A percentile compares a stretch with the other conserved stretches of the same genome.
Conservation (phyloP, 1,140 invertebrate genomes). For the Sitodiplosis mosellana region DNA sequence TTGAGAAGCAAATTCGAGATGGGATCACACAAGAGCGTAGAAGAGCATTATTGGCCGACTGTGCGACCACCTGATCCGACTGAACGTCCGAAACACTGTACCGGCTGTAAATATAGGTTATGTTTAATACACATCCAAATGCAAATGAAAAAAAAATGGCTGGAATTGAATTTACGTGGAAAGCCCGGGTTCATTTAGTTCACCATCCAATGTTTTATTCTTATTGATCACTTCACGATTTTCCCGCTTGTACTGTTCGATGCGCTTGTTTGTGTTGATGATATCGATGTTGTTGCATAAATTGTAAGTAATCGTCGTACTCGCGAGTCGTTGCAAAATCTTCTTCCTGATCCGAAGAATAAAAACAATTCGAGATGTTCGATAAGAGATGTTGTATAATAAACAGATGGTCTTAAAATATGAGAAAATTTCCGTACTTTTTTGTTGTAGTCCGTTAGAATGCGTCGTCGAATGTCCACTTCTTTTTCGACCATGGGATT, state of each 20-base stretch:
- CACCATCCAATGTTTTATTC: too few relatives aligned
- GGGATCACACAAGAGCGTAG: constrained; percentile 53
- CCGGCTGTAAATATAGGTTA: constrained; percentile 24
- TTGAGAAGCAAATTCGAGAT: constrained; percentile 68
- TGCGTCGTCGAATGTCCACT: constrained; percentile 79
- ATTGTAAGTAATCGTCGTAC: constrained; percentile 93
- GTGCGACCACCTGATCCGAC: constrained; percentile 47
- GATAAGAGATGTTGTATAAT: too few relatives aligned
- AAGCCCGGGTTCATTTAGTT: too few relatives aligned
- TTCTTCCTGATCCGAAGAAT: constrained; percentile 48
- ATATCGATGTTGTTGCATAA: constrained; percentile 81
- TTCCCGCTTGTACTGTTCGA: constrained; percentile 87
- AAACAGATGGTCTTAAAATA: too few relatives aligned
- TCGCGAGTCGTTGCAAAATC: constrained; percentile 65
- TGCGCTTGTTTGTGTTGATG: constrained; percentile 71
- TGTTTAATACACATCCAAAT: neutral
- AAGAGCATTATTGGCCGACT: constrained; percentile 40
- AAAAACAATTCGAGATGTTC: constrained; percentile 1
- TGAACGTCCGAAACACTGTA: constrained; percentile 38
- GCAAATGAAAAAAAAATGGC: neutral
- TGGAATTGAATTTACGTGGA: constrained; percentile 11
- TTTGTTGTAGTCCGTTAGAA: constrained; percentile 82
- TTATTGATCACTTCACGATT: constrained; percentile 81
- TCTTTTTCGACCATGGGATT: constrained; percentile 94
- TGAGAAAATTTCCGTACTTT: constrained; percentile 23